phyloP scores from a whole-genome alignment of 2,888 invertebrate species.

The Meghimatium bilineatum region DNA sequence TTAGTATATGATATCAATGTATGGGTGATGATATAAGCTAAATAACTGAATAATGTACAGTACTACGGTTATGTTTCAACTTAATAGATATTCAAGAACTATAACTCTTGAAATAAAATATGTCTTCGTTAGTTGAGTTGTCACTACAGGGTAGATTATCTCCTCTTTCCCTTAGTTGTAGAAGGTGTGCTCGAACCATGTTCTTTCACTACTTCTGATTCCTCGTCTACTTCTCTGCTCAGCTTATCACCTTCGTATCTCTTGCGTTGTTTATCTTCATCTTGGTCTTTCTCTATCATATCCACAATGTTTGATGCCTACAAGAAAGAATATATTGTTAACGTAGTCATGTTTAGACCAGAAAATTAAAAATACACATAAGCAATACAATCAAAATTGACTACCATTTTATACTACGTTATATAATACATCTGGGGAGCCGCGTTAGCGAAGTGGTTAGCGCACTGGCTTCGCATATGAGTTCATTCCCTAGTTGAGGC shows the following conservation, averaged over 20 bases:
- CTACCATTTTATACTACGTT: too few species aligned
- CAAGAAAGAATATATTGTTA: constrained; percentile 5
- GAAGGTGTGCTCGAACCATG: too few species aligned
- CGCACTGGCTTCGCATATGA: too few species aligned
- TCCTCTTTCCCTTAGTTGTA: background rate
- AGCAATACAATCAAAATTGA: too few species aligned
- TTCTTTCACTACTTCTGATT: background rate
- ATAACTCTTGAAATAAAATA: background rate
- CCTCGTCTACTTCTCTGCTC: background rate
- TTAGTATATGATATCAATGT: too few species aligned
- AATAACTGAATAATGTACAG: too few species aligned
- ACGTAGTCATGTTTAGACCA: too few species aligned
- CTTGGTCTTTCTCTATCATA: constrained; percentile 33
- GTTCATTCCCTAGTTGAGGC: too few species aligned
- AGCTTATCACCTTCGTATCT: constrained; percentile 30
- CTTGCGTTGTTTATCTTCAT: constrained; percentile 34
- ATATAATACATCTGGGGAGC: too few species aligned
- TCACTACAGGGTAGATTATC: background rate
- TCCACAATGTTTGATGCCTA: constrained; percentile 49
- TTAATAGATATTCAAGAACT: background rate
- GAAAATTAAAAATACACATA: too few species aligned
- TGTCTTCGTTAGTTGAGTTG: background rate
- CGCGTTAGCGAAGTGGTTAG: too few species aligned
- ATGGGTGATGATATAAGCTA: too few species aligned
- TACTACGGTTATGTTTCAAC: background rate